A percentile compares a stretch with the other conserved stretches of the same genome.
phyloP scores from a whole-genome alignment of 2,888 invertebrate genomes.

The Ophion slaviceki region DNA sequence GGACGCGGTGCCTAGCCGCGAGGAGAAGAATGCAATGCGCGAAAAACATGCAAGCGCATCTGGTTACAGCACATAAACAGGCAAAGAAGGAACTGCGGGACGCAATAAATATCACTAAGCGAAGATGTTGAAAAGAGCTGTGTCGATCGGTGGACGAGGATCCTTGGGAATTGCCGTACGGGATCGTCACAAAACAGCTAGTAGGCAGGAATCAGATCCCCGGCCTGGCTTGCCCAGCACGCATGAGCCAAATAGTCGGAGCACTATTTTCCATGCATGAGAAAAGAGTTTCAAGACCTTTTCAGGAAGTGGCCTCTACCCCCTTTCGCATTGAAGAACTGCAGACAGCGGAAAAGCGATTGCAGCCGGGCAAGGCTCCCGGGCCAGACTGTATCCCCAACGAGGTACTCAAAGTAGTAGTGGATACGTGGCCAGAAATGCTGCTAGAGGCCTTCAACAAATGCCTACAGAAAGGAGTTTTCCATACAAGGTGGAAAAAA shows the following conservation, averaged over 20 bases:
- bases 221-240: conserved; percentile 58
- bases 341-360: neutral
- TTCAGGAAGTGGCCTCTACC: neutral
- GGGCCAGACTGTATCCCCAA: conserved; percentile 12
- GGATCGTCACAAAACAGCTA: conserved; percentile 58
- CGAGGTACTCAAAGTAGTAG: neutral
- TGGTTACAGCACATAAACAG: conserved; percentile 28
- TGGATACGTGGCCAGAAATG: neutral
- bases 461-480: no score
- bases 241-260: conserved; percentile 64
- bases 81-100: conserved; percentile 29
- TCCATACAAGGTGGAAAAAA: no score
- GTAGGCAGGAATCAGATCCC: conserved; percentile 41
- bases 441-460: no score
- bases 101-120: conserved; percentile 45
- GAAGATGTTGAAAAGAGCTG: conserved; percentile 47
- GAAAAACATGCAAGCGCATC: neutral
- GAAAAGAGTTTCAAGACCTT: neutral
- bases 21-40: no score
- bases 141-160: conserved; percentile 58
- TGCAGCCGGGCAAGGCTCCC: conserved; percentile 8
- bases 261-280: conserved; percentile 52
- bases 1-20: no score
- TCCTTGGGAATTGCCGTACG: conserved; percentile 61
- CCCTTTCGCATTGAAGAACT: neutral